These are phyloP conservation scores for Mythimna lalbum DNA, from an alignment of 2,888 invertebrate genomes.

Conservation along the genomic window DNA sequence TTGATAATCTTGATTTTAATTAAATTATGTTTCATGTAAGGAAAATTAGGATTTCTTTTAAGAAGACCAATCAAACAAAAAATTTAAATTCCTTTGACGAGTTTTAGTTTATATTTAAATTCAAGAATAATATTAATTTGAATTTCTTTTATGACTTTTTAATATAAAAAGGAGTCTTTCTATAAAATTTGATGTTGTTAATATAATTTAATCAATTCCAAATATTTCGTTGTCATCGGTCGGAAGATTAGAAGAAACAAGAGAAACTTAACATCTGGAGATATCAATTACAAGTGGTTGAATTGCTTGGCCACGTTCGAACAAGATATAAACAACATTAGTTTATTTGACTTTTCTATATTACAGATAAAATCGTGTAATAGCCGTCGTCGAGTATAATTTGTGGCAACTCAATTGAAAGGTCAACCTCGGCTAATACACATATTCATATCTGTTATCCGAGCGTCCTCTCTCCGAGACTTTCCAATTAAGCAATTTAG, in stretches of 20 bases:
- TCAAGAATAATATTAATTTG: too few relatives aligned
- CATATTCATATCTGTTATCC: slow-evolving; percentile 80
- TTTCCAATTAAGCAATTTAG: slow-evolving; percentile 91
- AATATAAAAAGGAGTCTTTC: slow-evolving; percentile 11
- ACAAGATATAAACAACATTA: slow-evolving; percentile 76
- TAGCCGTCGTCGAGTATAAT: slow-evolving; percentile 71
- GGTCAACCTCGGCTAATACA: slow-evolving; percentile 77
- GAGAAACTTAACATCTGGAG: slow-evolving; percentile 68
- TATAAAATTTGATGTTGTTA: slow-evolving; percentile 29
- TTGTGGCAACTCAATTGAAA: slow-evolving; percentile 80
- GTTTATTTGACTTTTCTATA: slow-evolving; percentile 77
- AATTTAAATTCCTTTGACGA: neutral
- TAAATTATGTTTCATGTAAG: neutral
- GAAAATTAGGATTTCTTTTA: neutral
- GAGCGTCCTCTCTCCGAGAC: slow-evolving; percentile 80
- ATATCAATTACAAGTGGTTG: slow-evolving; percentile 75
- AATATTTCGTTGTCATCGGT: slow-evolving; percentile 69
- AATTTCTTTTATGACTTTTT: neutral
- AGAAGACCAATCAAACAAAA: slow-evolving; percentile 1
- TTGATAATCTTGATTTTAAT: neutral
- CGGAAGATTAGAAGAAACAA: slow-evolving; percentile 69
- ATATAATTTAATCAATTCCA: slow-evolving; percentile 60
- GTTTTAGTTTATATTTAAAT: neutral
- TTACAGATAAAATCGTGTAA: slow-evolving; percentile 79
- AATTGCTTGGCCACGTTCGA: slow-evolving; percentile 75